These are phyloP conservation scores for Megalonaias nervosa DNA, from an alignment of 1,140 invertebrate species.

Conservation along the genomic window DNA sequence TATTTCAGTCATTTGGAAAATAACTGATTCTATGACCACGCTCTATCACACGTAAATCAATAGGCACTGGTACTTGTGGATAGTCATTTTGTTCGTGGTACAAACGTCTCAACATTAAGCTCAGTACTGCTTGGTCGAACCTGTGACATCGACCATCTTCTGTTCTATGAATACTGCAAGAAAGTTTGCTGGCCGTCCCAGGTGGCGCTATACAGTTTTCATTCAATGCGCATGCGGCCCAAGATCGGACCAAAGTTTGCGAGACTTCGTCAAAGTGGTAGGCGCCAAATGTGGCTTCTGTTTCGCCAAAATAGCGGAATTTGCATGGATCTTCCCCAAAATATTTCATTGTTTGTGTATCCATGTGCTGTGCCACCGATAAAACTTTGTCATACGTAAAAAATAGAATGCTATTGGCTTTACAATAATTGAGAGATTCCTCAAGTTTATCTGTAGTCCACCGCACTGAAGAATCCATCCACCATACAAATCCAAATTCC, in stretches of 20 bases:
- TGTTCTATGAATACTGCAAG: background rate
- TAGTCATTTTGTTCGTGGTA: constrained; percentile 34
- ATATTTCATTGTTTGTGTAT: constrained; percentile 20
- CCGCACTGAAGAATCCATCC: constrained; percentile 28
- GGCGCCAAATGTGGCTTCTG: constrained; percentile 25
- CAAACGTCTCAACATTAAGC: constrained; percentile 23
- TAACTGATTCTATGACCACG: constrained; percentile 11
- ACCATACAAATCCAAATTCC: constrained; percentile 34
- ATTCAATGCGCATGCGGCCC: constrained; percentile 21
- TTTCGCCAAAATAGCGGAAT: constrained; percentile 30
- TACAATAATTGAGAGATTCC: constrained; percentile 12
- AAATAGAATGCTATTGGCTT: constrained; percentile 19
- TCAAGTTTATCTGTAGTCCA: constrained; percentile 14
- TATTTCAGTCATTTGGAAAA: constrained; percentile 1
- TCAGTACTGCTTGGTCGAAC: constrained; percentile 29
- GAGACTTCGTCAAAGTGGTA: constrained; percentile 28
- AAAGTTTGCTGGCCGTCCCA: constrained; percentile 6
- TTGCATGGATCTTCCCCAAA: constrained; percentile 26
- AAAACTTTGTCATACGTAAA: constrained; percentile 28
- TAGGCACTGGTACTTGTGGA: constrained; percentile 13
- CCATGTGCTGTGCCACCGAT: constrained; percentile 19
- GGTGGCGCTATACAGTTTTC: constrained; percentile 16
- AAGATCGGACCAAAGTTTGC: constrained; percentile 1
- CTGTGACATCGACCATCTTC: constrained; percentile 24
- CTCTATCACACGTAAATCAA: constrained; percentile 21